Evolutionary conservation across 2,888 invertebrate species (phyloP).

Genomic region (Orthosia gothica): DNA sequence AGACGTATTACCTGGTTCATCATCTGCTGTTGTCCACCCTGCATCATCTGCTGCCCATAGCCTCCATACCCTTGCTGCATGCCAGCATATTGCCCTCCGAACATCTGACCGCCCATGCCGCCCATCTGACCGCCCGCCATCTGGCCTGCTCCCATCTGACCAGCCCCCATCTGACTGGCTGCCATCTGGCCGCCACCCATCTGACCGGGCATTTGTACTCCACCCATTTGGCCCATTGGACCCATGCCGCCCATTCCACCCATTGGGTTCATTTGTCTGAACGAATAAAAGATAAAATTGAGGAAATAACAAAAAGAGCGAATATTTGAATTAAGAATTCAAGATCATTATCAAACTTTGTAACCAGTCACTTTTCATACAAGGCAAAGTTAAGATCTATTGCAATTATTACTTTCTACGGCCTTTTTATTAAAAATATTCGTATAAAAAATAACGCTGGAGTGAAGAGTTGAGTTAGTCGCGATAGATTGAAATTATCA

Average conservation of each 20-base stretch:
- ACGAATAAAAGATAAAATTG: too few relatives aligned
- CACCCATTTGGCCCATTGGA: constrained; percentile 87
- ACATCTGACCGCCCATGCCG: constrained; percentile 91
- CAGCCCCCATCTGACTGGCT: constrained; percentile 80
- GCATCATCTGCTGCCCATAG: constrained; percentile 90
- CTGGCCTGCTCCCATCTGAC: constrained; percentile 84
- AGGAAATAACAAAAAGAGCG: too few relatives aligned
- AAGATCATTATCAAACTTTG: too few relatives aligned
- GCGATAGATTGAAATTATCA: too few relatives aligned
- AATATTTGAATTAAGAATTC: too few relatives aligned
- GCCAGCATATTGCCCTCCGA: constrained; percentile 92
- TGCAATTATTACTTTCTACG: too few relatives aligned
- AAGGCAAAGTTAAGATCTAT: too few relatives aligned
- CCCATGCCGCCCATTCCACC: constrained; percentile 80
- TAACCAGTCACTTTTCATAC: too few relatives aligned
- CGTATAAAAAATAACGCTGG: too few relatives aligned
- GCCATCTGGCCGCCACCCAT: constrained; percentile 85
- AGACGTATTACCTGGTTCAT: constrained; percentile 85
- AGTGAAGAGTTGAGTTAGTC: too few relatives aligned
- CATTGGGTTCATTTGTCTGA: constrained; percentile 90
- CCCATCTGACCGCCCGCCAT: constrained; percentile 88
- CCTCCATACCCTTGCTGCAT: constrained; percentile 92
- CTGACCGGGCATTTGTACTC: constrained; percentile 83
- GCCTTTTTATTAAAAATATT: too few relatives aligned
- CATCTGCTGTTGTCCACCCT: constrained; percentile 90